A percentile compares a stretch with the other conserved stretches of the same genome.
phyloP scores from a whole-genome alignment of 2,113 vertebrate species.

The Recurvirostra avosetta region DNA sequence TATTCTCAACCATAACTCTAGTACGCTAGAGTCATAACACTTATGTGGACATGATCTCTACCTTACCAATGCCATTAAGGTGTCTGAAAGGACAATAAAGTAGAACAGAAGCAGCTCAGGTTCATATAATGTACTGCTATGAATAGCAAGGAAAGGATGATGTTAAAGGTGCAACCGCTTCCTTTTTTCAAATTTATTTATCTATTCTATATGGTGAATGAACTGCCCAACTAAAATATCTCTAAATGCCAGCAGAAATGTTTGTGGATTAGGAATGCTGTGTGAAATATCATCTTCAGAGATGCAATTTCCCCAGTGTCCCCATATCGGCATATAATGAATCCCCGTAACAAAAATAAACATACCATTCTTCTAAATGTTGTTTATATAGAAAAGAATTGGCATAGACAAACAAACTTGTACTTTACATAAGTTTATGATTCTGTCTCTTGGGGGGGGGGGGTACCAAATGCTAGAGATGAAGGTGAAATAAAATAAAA shows the following conservation, averaged over 20 bases:
- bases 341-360: neutral
- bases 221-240: neutral
- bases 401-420: neutral
- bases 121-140: neutral
- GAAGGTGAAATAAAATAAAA: neutral
- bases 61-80: neutral
- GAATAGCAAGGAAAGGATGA: neutral
- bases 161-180: neutral
- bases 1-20: neutral
- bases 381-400: neutral
- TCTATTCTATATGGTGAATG: neutral
- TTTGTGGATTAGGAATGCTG: neutral
- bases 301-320: neutral
- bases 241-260: neutral
- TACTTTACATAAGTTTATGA: neutral
- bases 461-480: neutral
- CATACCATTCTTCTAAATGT: neutral
- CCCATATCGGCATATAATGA: neutral
- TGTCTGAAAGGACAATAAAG: neutral
- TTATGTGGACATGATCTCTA: neutral
- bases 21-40: neutral
- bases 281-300: neutral
- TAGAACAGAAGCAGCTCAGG: neutral
- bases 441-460: neutral
- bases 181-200: neutral